Percentiles rank a stretch among this genome's conserved stretches.
Evolutionary conservation across 2,888 invertebrate genomes (phyloP).

Genomic region (Drosophila prostipennis): DNA sequence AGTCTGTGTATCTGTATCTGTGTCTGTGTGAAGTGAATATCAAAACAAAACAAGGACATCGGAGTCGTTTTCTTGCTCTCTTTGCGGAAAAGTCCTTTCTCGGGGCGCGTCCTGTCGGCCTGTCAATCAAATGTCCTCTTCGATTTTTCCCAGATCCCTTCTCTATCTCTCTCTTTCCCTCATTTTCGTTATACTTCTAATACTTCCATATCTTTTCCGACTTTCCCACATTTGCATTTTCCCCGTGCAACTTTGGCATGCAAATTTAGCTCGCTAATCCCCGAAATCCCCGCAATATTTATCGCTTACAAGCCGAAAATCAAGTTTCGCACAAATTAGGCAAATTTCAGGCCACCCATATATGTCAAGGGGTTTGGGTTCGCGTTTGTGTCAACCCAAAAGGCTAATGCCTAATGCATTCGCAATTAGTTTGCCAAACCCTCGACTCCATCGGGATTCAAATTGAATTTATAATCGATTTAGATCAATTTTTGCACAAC

Average conservation of each 20-base stretch:
- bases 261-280: conserved; percentile 56
- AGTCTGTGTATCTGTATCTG: conserved; percentile 13
- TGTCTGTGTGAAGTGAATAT: conserved; percentile 68
- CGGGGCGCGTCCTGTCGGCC: conserved; percentile 70
- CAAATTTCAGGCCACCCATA: conserved; percentile 51
- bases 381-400: conserved; percentile 11
- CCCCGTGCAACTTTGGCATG: conserved; percentile 1
- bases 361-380: conserved; percentile 61
- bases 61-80: conserved; percentile 34
- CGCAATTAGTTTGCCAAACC: conserved; percentile 75
- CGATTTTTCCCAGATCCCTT: conserved; percentile 7
- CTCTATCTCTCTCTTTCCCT: conserved; percentile 2
- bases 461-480: conserved; percentile 78
- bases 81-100: conserved; percentile 41
- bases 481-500: conserved; percentile 69
- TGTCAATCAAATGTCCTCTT: conserved; percentile 70
- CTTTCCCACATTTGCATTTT: conserved; percentile 43
- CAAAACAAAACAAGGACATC: conserved; percentile 73
- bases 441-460: conserved; percentile 20
- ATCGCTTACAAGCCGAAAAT: conserved; percentile 71
- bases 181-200: no score
- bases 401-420: conserved; percentile 70
- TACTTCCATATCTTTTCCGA: background rate
- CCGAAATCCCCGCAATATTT: conserved; percentile 59
- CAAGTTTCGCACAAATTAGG: conserved; percentile 73